Evolutionary conservation across 2,888 invertebrate species (phyloP).

Genomic region (Dasypolia templi): DNA sequence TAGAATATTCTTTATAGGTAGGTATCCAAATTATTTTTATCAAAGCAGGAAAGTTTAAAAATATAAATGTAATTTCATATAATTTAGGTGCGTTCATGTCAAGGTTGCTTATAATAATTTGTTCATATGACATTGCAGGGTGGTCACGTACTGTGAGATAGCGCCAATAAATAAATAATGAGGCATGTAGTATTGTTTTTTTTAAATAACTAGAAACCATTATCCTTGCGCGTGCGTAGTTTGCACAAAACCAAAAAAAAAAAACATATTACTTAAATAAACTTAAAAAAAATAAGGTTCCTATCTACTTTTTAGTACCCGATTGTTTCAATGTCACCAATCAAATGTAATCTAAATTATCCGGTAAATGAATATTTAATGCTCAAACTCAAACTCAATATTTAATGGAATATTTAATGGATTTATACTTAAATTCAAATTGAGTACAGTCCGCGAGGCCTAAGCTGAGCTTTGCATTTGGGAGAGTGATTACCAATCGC

Average conservation of each 20-base stretch:
- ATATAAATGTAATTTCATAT: neutral
- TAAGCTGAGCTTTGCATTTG: too few relatives aligned
- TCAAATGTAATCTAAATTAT: neutral
- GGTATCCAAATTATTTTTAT: constrained; percentile 33
- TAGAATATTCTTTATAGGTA: neutral
- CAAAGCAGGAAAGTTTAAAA: constrained; percentile 23
- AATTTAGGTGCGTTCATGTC: constrained; percentile 44
- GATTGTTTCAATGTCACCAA: neutral
- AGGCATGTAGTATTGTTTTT: constrained; percentile 55
- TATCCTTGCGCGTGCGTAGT: constrained; percentile 32
- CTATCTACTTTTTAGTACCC: neutral
- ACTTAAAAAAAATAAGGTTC: too few relatives aligned
- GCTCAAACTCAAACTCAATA: too few relatives aligned
- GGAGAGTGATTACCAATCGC: too few relatives aligned
- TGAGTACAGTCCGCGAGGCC: too few relatives aligned
- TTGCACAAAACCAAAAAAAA: constrained; percentile 28
- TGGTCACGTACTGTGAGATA: constrained; percentile 69
- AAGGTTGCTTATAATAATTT: constrained; percentile 49
- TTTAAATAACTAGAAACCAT: constrained; percentile 53
- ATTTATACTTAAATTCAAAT: too few relatives aligned
- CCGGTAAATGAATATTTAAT: too few relatives aligned
- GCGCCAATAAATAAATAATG: constrained; percentile 62
- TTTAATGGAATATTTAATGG: too few relatives aligned
- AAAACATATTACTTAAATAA: neutral
- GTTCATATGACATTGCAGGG: constrained; percentile 49